These are phyloP conservation scores for Lepisosteus oculatus DNA, from an alignment of 2,113 vertebrate genomes.

Conservation along the genomic window DNA sequence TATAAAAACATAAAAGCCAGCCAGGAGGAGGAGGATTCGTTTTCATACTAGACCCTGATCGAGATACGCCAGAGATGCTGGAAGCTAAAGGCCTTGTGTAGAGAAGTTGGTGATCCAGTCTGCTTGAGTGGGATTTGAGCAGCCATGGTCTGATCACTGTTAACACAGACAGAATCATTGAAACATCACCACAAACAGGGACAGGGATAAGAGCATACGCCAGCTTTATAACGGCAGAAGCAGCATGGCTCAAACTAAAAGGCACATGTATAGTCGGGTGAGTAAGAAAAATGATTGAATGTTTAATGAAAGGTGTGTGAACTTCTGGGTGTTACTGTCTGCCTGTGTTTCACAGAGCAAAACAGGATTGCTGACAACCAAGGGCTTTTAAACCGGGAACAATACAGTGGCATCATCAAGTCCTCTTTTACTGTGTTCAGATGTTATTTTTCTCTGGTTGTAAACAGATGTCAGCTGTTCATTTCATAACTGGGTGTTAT, in stretches of 20 bases:
- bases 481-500: too few relatives aligned
- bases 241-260: slow-evolving; percentile 85
- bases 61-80: too few relatives aligned
- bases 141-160: slow-evolving; percentile 22
- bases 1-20: slow-evolving; percentile 16
- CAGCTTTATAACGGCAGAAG: slow-evolving; percentile 31
- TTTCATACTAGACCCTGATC: not conserved
- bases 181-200: not conserved
- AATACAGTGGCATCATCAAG: too few relatives aligned
- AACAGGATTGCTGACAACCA: too few relatives aligned
- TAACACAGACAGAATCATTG: slow-evolving; percentile 7
- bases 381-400: too few relatives aligned
- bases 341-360: too few relatives aligned
- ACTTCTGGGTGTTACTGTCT: too few relatives aligned
- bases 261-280: slow-evolving; percentile 80
- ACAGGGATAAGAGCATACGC: slow-evolving; percentile 14
- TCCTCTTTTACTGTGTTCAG: too few relatives aligned
- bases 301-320: not conserved
- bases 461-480: too few relatives aligned
- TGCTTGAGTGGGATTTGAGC: not conserved
- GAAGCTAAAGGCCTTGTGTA: not conserved
- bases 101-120: slow-evolving; percentile 3
- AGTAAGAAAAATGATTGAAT: slow-evolving; percentile 41
- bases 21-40: not conserved
- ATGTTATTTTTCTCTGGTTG: too few relatives aligned